A percentile compares a stretch with the other conserved stretches of the same genome.
Evolutionary conservation across 2,888 invertebrate species (phyloP).

Genomic region (Onchidella celtica): DNA sequence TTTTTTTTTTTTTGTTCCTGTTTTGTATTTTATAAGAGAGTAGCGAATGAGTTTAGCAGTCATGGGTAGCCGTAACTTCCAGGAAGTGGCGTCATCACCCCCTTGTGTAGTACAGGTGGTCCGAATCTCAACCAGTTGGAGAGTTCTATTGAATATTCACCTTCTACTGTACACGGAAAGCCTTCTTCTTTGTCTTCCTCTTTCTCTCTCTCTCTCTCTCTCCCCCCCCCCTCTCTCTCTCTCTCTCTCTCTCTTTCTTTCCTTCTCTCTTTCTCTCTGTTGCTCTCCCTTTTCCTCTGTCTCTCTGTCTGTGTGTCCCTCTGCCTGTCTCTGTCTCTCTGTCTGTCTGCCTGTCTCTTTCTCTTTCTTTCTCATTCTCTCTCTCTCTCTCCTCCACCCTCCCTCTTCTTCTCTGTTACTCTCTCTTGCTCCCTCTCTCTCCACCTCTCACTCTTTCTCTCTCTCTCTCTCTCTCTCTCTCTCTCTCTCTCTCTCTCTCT

Average conservation of each 20-base stretch:
- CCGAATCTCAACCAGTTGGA: too few species aligned
- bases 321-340: neutral
- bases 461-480: slow-evolving; percentile 16
- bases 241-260: slow-evolving; percentile 30
- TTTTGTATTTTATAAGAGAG: too few species aligned
- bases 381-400: slow-evolving; percentile 3
- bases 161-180: too few species aligned
- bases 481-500: slow-evolving; percentile 13
- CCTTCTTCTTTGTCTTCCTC: slow-evolving; percentile 3
- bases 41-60: too few species aligned
- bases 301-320: neutral
- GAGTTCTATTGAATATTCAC: too few species aligned
- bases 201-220: slow-evolving; percentile 11
- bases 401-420: too few species aligned
- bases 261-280: slow-evolving; percentile 16
- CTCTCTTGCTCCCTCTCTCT: too few species aligned
- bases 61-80: too few species aligned
- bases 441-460: slow-evolving; percentile 16
- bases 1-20: too few species aligned
- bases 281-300: slow-evolving; percentile 1
- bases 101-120: too few species aligned
- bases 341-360: slow-evolving; percentile 1
- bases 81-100: too few species aligned
- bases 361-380: neutral
- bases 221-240: neutral